Evolutionary conservation across 37 sponge, comb jelly and placozoan genomes (phyloP).

Genomic region (Cliona cf. orientalis): DNA sequence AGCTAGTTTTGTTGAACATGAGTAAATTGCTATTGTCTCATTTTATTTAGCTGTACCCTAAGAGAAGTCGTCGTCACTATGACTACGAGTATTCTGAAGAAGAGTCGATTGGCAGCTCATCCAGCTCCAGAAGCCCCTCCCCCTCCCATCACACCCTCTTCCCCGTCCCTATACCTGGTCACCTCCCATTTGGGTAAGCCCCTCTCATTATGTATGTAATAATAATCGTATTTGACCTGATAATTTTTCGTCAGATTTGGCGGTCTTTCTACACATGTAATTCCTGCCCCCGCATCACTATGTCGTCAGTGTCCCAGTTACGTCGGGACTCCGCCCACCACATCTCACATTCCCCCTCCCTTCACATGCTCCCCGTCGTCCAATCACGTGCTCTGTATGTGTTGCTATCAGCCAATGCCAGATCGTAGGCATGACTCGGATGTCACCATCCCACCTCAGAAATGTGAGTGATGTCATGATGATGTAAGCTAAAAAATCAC

Average conservation of each 20-base stretch:
- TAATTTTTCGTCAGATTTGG: not conserved
- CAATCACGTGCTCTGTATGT: conserved; percentile 79
- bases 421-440: conserved; percentile 52
- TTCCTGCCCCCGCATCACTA: conserved; percentile 17
- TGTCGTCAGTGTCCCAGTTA: conserved; percentile 90
- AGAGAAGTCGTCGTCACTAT: conserved; percentile 25
- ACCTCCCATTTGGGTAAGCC: not conserved
- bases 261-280: not conserved
- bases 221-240: not conserved
- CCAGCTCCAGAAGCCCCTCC: no score
- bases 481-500: not conserved
- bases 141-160: not conserved
- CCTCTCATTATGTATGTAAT: not conserved
- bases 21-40: no score
- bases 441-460: conserved; percentile 62
- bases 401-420: conserved; percentile 90
- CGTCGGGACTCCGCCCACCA: conserved; percentile 7
- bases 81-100: conserved; percentile 44
- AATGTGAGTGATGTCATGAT: conserved; percentile 55
- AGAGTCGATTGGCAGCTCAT: not conserved
- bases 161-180: not conserved
- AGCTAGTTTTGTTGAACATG: no score
- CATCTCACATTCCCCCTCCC: conserved; percentile 36
- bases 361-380: conserved; percentile 62
- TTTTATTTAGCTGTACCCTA: conserved; percentile 48